Conservation (phyloP, 2,113 vertebrate species). For the Tursiops truncatus region DNA sequence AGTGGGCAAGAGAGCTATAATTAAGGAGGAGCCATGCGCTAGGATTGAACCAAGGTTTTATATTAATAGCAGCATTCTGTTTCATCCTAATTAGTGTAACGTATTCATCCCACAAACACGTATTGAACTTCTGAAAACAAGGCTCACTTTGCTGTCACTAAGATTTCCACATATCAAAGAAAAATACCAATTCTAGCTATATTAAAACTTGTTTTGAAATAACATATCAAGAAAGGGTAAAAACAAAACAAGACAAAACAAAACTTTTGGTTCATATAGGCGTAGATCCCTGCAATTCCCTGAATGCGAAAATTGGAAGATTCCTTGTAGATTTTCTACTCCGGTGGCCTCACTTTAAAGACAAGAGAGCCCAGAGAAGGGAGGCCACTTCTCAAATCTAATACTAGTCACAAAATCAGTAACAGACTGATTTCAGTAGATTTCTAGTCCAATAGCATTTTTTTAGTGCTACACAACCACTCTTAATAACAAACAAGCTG, state of each 20-base stretch:
- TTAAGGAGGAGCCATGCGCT: background rate
- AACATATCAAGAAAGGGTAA: background rate
- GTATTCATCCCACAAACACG: background rate
- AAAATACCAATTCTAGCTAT: background rate
- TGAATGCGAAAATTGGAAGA: background rate
- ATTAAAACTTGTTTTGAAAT: slow-evolving; percentile 18
- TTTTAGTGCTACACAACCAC: background rate
- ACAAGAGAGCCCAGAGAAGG: background rate
- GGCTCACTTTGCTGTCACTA: background rate
- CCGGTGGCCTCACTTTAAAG: background rate
- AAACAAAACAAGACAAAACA: background rate
- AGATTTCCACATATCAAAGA: background rate
- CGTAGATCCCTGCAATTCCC: background rate
- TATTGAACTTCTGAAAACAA: slow-evolving; percentile 17
- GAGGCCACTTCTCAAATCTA: background rate
- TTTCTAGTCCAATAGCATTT: background rate
- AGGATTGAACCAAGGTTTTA: background rate
- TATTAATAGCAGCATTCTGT: slow-evolving; percentile 8
- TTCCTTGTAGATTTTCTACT: background rate
- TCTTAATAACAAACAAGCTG: background rate
- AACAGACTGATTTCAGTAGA: background rate
- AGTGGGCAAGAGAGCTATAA: background rate
- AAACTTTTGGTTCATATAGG: background rate
- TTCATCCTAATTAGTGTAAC: slow-evolving; percentile 8
- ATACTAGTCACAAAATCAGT: background rate